Percentiles rank a stretch among this genome's conserved stretches.
These are phyloP conservation scores for Mesopsocus fuscifrons DNA, from an alignment of 2,888 invertebrate species.

Conservation along the genomic window DNA sequence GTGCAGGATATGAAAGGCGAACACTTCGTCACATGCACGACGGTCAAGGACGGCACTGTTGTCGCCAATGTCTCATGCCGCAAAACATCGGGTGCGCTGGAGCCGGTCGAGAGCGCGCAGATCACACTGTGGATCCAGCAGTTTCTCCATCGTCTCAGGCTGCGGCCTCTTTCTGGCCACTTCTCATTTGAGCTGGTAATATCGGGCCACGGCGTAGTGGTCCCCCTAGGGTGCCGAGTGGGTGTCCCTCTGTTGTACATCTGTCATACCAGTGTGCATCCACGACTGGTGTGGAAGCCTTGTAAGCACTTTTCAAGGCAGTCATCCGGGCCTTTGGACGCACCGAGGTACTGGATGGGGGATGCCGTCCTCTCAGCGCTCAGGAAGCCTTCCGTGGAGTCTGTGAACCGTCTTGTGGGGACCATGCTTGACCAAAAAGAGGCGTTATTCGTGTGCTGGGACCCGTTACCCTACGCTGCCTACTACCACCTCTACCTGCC, in stretches of 20 bases:
- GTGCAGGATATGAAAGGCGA: slow-evolving; percentile 57
- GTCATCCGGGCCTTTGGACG: slow-evolving; percentile 30
- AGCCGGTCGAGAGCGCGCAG: slow-evolving; percentile 42
- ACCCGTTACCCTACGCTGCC: slow-evolving; percentile 68
- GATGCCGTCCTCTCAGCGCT: slow-evolving; percentile 33
- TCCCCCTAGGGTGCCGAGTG: slow-evolving; percentile 49
- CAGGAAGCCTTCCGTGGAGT: slow-evolving; percentile 28
- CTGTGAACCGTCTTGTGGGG: slow-evolving; percentile 39
- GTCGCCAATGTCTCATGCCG: slow-evolving; percentile 66
- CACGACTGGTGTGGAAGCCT: slow-evolving; percentile 40
- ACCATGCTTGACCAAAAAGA: slow-evolving; percentile 59
- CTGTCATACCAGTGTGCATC: slow-evolving; percentile 43
- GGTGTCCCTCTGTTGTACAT: slow-evolving; percentile 66
- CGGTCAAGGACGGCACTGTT: slow-evolving; percentile 55
- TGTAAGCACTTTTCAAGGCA: slow-evolving; percentile 39
- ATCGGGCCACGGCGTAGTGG: slow-evolving; percentile 34
- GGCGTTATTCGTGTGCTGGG: slow-evolving; percentile 66
- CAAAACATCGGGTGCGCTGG: slow-evolving; percentile 34
- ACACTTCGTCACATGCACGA: slow-evolving; percentile 64
- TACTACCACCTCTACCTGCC: slow-evolving; percentile 67
- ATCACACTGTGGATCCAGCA: slow-evolving; percentile 51
- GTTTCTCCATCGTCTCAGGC: slow-evolving; percentile 44
- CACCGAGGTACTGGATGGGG: slow-evolving; percentile 36
- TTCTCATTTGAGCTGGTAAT: slow-evolving; percentile 57
- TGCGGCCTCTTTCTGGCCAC: slow-evolving; percentile 54